These are phyloP conservation scores for Chloropsis cyanopogon DNA, from an alignment of 2,113 vertebrate genomes.

Conservation along the genomic window DNA sequence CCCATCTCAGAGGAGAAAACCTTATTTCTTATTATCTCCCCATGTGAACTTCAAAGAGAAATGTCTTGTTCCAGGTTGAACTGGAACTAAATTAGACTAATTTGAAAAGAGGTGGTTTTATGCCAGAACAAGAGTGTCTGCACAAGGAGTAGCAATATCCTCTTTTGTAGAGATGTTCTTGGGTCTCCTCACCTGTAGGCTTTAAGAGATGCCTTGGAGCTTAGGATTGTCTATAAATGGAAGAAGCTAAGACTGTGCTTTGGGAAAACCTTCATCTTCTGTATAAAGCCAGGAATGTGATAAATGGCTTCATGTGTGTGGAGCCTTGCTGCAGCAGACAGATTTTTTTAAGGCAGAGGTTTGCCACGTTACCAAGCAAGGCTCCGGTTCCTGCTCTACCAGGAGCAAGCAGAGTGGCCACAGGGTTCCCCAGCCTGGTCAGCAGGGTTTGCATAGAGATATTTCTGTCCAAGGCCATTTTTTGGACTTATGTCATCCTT, in stretches of 20 bases:
- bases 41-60: not conserved
- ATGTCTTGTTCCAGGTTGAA: not conserved
- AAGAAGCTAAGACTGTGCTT: not conserved
- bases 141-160: rapidly evolving
- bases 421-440: not conserved
- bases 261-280: not conserved
- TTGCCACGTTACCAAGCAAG: rapidly evolving
- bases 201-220: not conserved
- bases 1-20: not conserved
- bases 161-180: not conserved
- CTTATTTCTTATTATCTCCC: not conserved
- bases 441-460: not conserved
- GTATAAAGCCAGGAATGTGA: not conserved
- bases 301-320: not conserved
- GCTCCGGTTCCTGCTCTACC: not conserved
- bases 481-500: not conserved
- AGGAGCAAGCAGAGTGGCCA: rapidly evolving
- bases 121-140: not conserved
- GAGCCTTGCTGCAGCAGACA: not conserved
- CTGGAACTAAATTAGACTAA: not conserved
- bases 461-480: not conserved
- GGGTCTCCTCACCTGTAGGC: not conserved
- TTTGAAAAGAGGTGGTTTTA: not conserved
- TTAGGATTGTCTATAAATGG: not conserved
- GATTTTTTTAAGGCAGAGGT: not conserved